phyloP scores from a whole-genome alignment of 2,797 vertebrate species.

The Tangara arthus region DNA sequence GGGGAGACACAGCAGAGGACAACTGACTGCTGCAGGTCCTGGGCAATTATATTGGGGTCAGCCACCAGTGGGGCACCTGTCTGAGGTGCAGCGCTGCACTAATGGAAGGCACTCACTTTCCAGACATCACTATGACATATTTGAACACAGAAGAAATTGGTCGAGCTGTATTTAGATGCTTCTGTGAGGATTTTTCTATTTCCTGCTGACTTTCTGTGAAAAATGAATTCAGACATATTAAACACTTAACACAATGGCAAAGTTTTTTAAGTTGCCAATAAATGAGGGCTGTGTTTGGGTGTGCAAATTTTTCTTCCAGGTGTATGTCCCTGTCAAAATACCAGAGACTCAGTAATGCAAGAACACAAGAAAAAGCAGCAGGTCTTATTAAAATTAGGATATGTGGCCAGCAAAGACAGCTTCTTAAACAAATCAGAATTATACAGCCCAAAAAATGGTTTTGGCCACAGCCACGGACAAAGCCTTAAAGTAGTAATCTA shows the following conservation, averaged over 20 bases:
- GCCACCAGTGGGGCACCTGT: neutral
- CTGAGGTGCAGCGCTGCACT: neutral
- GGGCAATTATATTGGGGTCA: conserved; percentile 12
- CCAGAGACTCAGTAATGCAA: neutral
- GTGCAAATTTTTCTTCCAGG: neutral
- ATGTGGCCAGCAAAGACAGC: neutral
- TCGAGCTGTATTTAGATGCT: neutral
- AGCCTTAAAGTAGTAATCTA: neutral
- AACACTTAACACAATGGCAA: neutral
- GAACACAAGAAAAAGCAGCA: neutral
- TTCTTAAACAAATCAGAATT: neutral
- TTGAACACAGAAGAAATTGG: neutral
- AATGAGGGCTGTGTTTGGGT: neutral
- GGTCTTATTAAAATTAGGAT: neutral
- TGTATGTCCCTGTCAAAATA: neutral
- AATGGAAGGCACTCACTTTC: conserved; percentile 2
- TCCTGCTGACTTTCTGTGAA: neutral
- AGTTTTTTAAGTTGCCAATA: neutral
- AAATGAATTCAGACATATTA: neutral
- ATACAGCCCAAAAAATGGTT: neutral
- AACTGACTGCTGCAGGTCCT: neutral
- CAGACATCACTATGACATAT: neutral
- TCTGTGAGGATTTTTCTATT: neutral
- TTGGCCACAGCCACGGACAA: neutral
- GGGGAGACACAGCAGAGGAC: neutral